Evolutionary conservation across 2,113 vertebrate genomes (phyloP), one percentile per base, ranked within the genome.

Genomic region (Thunnus thynnus): DNA sequence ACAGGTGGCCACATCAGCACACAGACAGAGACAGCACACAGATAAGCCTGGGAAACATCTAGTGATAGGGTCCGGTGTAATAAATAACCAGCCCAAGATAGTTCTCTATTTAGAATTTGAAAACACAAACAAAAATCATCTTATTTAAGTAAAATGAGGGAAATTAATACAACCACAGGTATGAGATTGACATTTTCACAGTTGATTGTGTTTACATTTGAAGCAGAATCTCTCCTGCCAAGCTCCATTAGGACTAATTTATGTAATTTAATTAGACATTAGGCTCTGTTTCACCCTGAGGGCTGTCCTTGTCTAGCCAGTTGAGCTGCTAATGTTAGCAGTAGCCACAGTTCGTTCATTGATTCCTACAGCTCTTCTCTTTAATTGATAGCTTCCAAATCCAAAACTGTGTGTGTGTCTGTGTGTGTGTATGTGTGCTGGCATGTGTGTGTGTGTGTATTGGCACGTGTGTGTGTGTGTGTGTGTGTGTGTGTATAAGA

Each of bases 161-260:
- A 67, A 89, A 88, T 89, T 52, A 83, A 87, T 32, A 50, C 62
- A 80, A 76, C 83, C 81, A 7, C 86, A 83, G 89, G 88, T 83
- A 86, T 71, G 70, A 72, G 76, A 65, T 48, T 89, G 79, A 86
- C 88, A 88, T 87, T 87, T 84, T 85, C 80, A 79, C 74, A 73
- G 69, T 83, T 89, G 87, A 92, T 88, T 92, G 83, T 80, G 85
- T 88, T 88, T 83, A 80, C 80, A 84, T 62, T 79, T 30, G 54
- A 69, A 72, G 84, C 72, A 52, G 61, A 84, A 50, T 84, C 74
- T 85, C 84, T 82, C 89, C 83, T 55, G 74, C 77, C 78, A 83
- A 66, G 79, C 78, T 73, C 78, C 78, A 79, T 87, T 80, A 80
- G 78, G 54, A 85, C 66, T 61, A 87, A 77, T 85, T 91, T 75